These are phyloP conservation scores for Trachelus iudaicus DNA, from an alignment of 2,888 invertebrate species.

Conservation along the genomic window DNA sequence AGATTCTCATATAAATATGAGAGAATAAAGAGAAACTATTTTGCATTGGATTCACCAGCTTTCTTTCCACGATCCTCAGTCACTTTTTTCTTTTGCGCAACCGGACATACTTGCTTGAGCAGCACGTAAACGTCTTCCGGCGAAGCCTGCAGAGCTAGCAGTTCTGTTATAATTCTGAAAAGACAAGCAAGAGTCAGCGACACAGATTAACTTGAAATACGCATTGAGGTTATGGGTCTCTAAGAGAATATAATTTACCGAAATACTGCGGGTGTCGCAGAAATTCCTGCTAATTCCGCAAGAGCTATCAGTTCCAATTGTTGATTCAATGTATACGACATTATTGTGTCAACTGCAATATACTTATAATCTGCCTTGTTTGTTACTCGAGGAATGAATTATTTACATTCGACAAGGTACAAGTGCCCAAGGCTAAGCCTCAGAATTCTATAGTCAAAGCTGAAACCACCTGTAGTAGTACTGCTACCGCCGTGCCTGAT, in stretches of 20 bases:
- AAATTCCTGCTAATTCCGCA: constrained; percentile 52
- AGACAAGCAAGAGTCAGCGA: constrained; percentile 8
- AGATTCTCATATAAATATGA: background rate
- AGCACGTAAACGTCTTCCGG: constrained; percentile 58
- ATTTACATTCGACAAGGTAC: background rate
- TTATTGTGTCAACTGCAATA: constrained; percentile 12
- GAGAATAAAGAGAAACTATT: background rate
- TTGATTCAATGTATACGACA: constrained; percentile 47
- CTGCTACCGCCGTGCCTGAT: background rate
- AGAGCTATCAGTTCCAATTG: constrained; percentile 47
- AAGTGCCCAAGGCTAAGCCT: background rate
- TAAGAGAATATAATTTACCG: constrained; percentile 33
- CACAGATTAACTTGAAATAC: background rate
- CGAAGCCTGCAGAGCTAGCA: constrained; percentile 50
- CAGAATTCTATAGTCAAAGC: background rate
- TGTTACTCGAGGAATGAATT: background rate
- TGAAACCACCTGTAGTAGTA: background rate
- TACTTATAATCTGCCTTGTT: background rate
- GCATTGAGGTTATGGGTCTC: constrained; percentile 10
- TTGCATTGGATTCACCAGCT: background rate
- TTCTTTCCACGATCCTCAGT: background rate
- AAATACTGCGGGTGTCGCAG: constrained; percentile 45
- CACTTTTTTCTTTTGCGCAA: constrained; percentile 16
- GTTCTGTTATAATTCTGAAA: constrained; percentile 50
- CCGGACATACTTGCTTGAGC: constrained; percentile 44